Conservation (phyloP, 2,113 vertebrate genomes). For the Ptilonorhynchus violaceus region DNA sequence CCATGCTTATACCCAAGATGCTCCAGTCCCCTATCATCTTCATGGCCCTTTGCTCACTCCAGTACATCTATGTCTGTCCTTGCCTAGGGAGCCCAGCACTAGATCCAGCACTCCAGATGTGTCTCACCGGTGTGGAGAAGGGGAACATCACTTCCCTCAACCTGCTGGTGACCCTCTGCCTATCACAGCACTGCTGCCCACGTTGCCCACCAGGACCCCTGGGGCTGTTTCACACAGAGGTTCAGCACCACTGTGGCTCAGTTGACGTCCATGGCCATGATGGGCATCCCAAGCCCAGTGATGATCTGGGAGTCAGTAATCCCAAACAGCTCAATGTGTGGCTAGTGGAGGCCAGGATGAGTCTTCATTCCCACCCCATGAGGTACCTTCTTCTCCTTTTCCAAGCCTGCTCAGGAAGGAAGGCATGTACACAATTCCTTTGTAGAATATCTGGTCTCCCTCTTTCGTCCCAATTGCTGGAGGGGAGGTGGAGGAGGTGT, state of each 20-base stretch:
- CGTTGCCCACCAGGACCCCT: not conserved
- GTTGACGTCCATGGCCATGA: not conserved
- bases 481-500: not conserved
- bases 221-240: not conserved
- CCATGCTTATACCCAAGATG: not conserved
- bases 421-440: not conserved
- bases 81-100: not conserved
- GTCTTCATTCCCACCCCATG: not conserved
- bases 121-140: not conserved
- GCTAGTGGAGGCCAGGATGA: not conserved
- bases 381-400: not conserved
- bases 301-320: not conserved
- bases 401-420: not conserved
- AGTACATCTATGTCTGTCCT: not conserved
- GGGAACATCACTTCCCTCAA: not conserved
- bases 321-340: accelerated
- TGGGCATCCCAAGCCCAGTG: not conserved
- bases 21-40: not conserved
- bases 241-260: not conserved
- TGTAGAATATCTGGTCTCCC: not conserved
- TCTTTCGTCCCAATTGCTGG: not conserved
- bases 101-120: not conserved
- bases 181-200: not conserved
- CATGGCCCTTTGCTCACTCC: not conserved
- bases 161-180: not conserved